phyloP scores from a whole-genome alignment of 2,113 vertebrate genomes.

The Nannobrachium achirus region DNA sequence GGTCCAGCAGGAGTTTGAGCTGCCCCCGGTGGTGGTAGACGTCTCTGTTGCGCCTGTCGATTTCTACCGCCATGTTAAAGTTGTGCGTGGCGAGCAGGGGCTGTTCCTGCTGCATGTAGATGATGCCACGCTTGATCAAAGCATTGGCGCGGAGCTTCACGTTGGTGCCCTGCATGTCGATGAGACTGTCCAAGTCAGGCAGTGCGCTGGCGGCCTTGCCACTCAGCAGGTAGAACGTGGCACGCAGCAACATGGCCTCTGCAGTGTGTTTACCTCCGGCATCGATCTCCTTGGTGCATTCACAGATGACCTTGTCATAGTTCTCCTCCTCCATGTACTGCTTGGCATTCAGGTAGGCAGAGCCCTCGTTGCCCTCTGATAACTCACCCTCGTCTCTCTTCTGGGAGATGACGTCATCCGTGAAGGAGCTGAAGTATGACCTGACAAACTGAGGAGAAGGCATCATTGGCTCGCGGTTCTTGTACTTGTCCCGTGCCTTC shows the following conservation, averaged over 20 bases:
- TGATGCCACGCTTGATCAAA: constrained; percentile 96
- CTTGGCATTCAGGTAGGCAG: constrained; percentile 95
- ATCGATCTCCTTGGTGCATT: constrained; percentile 97
- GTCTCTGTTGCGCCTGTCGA: constrained; percentile 92
- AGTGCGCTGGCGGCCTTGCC: constrained; percentile 93
- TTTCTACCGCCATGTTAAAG: constrained; percentile 95
- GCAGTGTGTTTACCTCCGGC: constrained; percentile 89
- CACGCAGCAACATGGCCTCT: constrained; percentile 94
- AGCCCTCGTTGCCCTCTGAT: constrained; percentile 91
- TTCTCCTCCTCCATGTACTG: constrained; percentile 99
- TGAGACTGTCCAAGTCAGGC: constrained; percentile 94
- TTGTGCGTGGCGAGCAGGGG: constrained; percentile 91
- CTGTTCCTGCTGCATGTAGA: constrained; percentile 99
- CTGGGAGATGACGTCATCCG: constrained; percentile 98
- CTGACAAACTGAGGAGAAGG: constrained; percentile 99
- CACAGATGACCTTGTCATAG: constrained; percentile 99
- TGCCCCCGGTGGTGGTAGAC: constrained; percentile 98
- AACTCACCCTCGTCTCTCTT: constrained; percentile 97
- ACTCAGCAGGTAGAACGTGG: constrained; percentile 97
- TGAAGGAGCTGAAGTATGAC: constrained; percentile 99
- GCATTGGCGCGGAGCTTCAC: constrained; percentile 98
- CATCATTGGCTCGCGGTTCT: constrained; percentile 99
- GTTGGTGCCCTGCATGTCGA: constrained; percentile 91
- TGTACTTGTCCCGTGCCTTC: constrained; percentile 99
- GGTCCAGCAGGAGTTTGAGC: constrained; percentile 98